Percentiles rank a stretch among this genome's conserved stretches.
These are phyloP conservation scores for Pollenia griseotomentosa DNA, from an alignment of 2,888 invertebrate species.

Conservation along the genomic window DNA sequence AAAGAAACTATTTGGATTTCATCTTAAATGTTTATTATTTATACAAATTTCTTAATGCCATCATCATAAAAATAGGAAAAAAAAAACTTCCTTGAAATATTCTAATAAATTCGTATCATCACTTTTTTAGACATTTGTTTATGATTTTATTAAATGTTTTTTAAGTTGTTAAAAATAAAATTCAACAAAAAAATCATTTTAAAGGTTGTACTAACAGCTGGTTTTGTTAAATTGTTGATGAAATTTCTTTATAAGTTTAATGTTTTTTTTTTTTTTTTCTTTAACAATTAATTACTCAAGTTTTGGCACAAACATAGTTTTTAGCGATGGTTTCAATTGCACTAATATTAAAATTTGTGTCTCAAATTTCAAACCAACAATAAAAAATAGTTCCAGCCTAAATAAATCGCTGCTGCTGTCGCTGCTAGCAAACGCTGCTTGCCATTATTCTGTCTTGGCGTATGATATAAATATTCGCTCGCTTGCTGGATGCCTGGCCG, in stretches of 20 bases:
- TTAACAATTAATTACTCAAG: slow-evolving; percentile 59
- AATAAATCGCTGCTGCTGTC: slow-evolving; percentile 41
- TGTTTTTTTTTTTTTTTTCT: neutral
- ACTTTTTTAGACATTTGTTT: slow-evolving; percentile 14
- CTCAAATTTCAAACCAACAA: slow-evolving; percentile 41
- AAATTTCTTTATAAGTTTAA: slow-evolving; percentile 3
- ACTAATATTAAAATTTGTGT: slow-evolving; percentile 59
- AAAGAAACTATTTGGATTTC: neutral
- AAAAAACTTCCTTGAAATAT: slow-evolving; percentile 30
- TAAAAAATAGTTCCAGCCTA: slow-evolving; percentile 61
- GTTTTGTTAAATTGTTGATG: neutral
- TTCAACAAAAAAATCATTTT: slow-evolving; percentile 1
- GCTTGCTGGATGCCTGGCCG: slow-evolving; percentile 53
- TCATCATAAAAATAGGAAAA: neutral
- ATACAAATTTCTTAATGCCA: slow-evolving; percentile 1
- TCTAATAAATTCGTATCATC: neutral
- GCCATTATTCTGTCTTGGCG: slow-evolving; percentile 29
- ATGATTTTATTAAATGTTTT: slow-evolving; percentile 13
- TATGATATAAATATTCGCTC: slow-evolving; percentile 22
- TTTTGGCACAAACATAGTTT: slow-evolving; percentile 27
- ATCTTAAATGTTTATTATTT: slow-evolving; percentile 1
- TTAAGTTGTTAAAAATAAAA: slow-evolving; percentile 1
- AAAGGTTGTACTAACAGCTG: slow-evolving; percentile 23
- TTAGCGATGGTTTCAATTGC: slow-evolving; percentile 59
- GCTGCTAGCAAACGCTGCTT: slow-evolving; percentile 13